phyloP scores from a whole-genome alignment of 1,140 invertebrate species.

The Teleopsis dalmanni region DNA sequence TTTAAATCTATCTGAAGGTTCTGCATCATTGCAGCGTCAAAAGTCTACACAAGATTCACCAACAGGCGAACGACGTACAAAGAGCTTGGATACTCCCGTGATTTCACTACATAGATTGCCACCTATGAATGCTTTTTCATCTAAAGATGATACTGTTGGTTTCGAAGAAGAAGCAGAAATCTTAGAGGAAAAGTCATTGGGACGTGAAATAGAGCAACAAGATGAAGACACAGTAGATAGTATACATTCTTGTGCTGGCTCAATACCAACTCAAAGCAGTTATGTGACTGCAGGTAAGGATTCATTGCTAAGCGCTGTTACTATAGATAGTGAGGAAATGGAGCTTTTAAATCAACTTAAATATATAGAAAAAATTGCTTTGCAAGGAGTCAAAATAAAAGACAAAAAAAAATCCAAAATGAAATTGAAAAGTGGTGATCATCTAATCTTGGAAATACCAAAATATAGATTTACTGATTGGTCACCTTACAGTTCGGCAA shows the following conservation, averaged over 20 bases:
- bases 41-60: conserved; percentile 64
- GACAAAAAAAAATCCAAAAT: conserved; percentile 41
- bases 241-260: conserved; percentile 38
- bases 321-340: conserved; percentile 52
- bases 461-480: conserved; percentile 42
- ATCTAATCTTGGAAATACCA: conserved; percentile 41
- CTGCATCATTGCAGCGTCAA: conserved; percentile 64
- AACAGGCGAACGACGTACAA: conserved; percentile 63
- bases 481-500: conserved; percentile 41
- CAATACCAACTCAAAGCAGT: conserved; percentile 35
- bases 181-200: conserved; percentile 51
- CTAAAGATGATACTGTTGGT: conserved; percentile 76
- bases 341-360: conserved; percentile 46
- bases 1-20: conserved; percentile 72
- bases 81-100: conserved; percentile 74
- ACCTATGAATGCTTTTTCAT: conserved; percentile 76
- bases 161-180: conserved; percentile 58
- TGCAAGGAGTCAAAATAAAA: conserved; percentile 45
- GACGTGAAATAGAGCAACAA: conserved; percentile 11
- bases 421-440: conserved; percentile 39
- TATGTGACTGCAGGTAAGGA: conserved; percentile 23
- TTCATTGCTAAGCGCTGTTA: conserved; percentile 36
- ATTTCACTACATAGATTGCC: conserved; percentile 69
- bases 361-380: conserved; percentile 39
- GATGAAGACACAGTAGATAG: conserved; percentile 38